These are phyloP conservation scores for Istiophorus platypterus DNA, from an alignment of 2,113 vertebrate species.

Conservation along the genomic window DNA sequence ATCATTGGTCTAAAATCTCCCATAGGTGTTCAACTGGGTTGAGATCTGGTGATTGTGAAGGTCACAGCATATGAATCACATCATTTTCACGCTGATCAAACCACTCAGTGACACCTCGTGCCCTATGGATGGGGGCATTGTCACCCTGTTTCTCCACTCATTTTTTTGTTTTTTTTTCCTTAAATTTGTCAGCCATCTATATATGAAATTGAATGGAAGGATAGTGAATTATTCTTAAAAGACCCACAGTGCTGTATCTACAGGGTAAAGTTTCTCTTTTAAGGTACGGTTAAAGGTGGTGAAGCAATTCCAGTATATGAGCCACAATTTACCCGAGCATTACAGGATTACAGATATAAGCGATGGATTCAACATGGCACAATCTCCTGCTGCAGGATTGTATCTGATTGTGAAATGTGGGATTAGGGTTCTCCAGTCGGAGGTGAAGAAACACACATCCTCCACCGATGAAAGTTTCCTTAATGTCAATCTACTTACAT, in stretches of 20 bases:
- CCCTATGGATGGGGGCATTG: no score
- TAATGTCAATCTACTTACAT: background rate
- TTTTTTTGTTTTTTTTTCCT: no score
- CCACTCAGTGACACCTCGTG: no score
- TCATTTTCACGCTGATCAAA: no score
- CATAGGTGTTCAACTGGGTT: no score
- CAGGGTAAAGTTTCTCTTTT: background rate
- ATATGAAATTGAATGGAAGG: no score
- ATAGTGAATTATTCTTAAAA: no score
- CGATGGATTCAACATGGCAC: background rate
- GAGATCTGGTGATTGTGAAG: no score
- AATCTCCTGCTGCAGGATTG: background rate
- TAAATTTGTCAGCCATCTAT: no score
- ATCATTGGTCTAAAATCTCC: no score
- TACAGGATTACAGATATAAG: background rate
- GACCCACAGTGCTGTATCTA: background rate
- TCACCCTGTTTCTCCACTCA: no score
- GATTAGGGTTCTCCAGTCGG: background rate
- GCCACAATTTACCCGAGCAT: background rate
- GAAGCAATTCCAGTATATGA: background rate
- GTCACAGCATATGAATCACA: no score
- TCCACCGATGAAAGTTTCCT: background rate
- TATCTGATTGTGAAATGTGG: background rate
- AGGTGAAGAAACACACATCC: background rate
- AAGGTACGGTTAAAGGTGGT: background rate